Base-by-base conservation (phyloP, 2,113 vertebrate species). In the Muntiacus reevesi region DNA sequence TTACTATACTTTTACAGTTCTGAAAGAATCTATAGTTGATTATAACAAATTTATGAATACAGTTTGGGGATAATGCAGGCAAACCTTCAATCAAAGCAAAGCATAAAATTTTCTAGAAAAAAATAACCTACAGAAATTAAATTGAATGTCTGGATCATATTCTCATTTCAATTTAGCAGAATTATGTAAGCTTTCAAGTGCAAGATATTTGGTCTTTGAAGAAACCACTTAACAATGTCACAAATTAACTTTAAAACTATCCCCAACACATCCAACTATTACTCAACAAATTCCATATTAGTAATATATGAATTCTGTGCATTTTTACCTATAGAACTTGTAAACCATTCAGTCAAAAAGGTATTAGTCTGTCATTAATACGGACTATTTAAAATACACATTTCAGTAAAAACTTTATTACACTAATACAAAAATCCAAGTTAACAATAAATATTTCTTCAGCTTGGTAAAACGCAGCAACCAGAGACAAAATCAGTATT, bases 161-260 rank as follows among this genome's bases (percentile, higher is more conserved):
- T 95, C n/a, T 96, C 52, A 95, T 90, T 96, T 89, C 40, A 95
- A 57, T 85, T 96, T 52, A 78, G 28, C 57, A 87, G 30, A 94
- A 95, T 82, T 94, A 95, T 21, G 6, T 92, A 92, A 93, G 13
- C 23, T 23, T 91, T 94, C 28, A 95, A 95, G 71, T 59, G 4
- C 79, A 96, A 90, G 71, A 78, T 64, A 74, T 11, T 36, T 76
- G 30, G 15, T 78, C 40, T 94, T 89, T 97, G 74, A 93, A 94
- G 89, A 89, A 92, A 84, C 11, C 33, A 97, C 11, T 54, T 64
- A 88, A 91, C 64, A 95, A 84, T 79, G 60, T 64, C 16, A 96
- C 13, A 91, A 91, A 82, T 95, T 90, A 95, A 93, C 79, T 95
- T 95, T 89, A 82, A 97, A 96, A 96, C 60, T 74, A 88, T 67